A percentile compares a stretch with the other conserved stretches of the same genome.
Evolutionary conservation across 1,140 invertebrate genomes (phyloP).

Genomic region (Sitophilus oryzae): DNA sequence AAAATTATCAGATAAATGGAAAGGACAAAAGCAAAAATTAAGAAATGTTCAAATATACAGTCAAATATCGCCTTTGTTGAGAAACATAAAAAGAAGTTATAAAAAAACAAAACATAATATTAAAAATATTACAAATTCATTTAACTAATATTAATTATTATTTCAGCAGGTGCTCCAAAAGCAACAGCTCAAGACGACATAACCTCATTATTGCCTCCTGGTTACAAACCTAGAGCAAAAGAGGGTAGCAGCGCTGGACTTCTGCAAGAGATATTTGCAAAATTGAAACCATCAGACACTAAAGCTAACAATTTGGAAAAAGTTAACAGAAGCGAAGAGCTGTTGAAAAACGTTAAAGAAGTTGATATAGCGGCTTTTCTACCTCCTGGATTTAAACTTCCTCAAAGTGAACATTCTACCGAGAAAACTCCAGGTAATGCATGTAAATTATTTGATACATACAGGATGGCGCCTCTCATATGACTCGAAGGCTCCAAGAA

Average conservation of each 20-base stretch:
- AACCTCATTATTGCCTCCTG: conserved; percentile 55
- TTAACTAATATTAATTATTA: not conserved
- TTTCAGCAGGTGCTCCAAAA: not conserved
- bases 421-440: conserved; percentile 22
- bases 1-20: too few species aligned
- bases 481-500: too few species aligned
- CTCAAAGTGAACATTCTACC: conserved; percentile 32
- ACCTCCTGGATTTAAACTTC: conserved; percentile 49
- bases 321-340: not conserved
- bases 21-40: too few species aligned
- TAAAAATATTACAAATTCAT: not conserved
- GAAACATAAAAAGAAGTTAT: too few species aligned
- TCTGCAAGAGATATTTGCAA: not conserved
- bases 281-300: not conserved
- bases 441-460: too few species aligned
- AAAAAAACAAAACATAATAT: too few species aligned
- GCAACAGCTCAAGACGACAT: conserved; percentile 48
- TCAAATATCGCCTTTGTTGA: too few species aligned
- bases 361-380: conserved; percentile 57
- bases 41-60: too few species aligned
- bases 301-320: not conserved
- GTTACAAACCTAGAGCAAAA: conserved; percentile 40
- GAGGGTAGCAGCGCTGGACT: conserved; percentile 12
- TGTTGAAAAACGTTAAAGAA: conserved; percentile 23
- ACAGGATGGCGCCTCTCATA: too few species aligned